Percentiles rank a stretch among this genome's conserved stretches.
These are phyloP conservation scores for Nomada fabriciana DNA, from an alignment of 2,888 invertebrate genomes.

Conservation along the genomic window DNA sequence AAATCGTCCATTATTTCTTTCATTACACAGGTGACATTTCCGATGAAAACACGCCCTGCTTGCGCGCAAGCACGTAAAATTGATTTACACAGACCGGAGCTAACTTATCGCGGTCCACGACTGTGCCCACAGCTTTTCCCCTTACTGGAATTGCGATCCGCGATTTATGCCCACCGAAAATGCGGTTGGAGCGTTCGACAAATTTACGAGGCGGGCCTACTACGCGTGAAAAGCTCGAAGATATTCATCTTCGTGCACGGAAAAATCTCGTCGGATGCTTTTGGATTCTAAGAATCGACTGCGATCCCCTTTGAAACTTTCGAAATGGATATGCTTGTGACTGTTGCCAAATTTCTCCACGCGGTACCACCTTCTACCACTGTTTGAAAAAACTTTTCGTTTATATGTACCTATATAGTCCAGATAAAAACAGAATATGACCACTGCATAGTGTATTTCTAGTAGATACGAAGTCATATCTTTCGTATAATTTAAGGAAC, in stretches of 20 bases:
- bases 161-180: conserved; percentile 44
- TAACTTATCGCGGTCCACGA: conserved; percentile 32
- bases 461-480: no score
- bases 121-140: background rate
- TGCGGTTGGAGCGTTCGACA: conserved; percentile 15
- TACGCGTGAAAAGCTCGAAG: conserved; percentile 15
- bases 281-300: no score
- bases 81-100: conserved; percentile 46
- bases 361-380: no score
- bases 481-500: no score
- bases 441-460: no score
- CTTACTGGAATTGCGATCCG: conserved; percentile 36
- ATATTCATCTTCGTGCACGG: conserved; percentile 7
- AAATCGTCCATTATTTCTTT: background rate
- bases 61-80: conserved; percentile 20
- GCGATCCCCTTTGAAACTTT: no score
- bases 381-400: no score
- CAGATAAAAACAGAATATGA: no score
- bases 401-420: no score
- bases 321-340: no score
- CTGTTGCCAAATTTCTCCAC: no score
- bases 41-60: conserved; percentile 29
- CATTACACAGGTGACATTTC: conserved; percentile 23
- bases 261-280: background rate
- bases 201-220: conserved; percentile 47